Conservation (phyloP, 2,888 invertebrate species). For the Hemaris fuciformis region DNA sequence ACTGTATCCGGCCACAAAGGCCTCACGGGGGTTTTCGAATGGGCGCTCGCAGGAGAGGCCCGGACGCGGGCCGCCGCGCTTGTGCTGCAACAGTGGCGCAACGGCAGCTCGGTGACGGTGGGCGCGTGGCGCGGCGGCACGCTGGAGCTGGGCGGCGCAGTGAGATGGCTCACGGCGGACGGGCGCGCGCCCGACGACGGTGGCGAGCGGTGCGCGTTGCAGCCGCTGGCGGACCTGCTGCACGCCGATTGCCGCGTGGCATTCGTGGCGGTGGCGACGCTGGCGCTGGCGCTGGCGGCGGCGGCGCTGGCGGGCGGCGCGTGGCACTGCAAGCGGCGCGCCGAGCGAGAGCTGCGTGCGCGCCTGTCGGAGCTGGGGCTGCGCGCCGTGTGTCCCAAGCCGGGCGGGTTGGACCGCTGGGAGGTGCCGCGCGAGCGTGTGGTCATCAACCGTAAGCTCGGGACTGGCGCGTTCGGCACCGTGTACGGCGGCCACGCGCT, state of each 20-base stretch:
- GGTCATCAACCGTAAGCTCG: constrained; percentile 91
- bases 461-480: constrained; percentile 95
- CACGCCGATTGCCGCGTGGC: constrained; percentile 88
- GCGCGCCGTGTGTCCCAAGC: constrained; percentile 52
- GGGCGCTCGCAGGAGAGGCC: constrained; percentile 85
- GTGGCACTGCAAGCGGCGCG: constrained; percentile 52
- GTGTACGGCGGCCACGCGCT: constrained; percentile 95
- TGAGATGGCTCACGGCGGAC: constrained; percentile 84
- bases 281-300: constrained; percentile 44
- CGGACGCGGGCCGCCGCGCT: constrained; percentile 77
- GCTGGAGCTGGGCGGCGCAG: constrained; percentile 87
- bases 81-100: constrained; percentile 84
- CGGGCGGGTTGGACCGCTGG: constrained; percentile 88
- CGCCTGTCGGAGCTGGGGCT: constrained; percentile 57
- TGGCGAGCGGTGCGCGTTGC: constrained; percentile 84
- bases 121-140: constrained; percentile 89
- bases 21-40: constrained; percentile 57
- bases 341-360: constrained; percentile 55
- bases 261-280: constrained; percentile 68
- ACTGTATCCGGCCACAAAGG: constrained; percentile 42
- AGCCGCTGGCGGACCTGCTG: constrained; percentile 85
- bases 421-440: constrained; percentile 92
- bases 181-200: constrained; percentile 86
- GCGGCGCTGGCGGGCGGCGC: constrained; percentile 48
- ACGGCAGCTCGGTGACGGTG: constrained; percentile 70